A percentile compares a stretch with the other conserved stretches of the same genome.
phyloP scores from a whole-genome alignment of 2,797 vertebrate species.

The Meriones psammophilus region DNA sequence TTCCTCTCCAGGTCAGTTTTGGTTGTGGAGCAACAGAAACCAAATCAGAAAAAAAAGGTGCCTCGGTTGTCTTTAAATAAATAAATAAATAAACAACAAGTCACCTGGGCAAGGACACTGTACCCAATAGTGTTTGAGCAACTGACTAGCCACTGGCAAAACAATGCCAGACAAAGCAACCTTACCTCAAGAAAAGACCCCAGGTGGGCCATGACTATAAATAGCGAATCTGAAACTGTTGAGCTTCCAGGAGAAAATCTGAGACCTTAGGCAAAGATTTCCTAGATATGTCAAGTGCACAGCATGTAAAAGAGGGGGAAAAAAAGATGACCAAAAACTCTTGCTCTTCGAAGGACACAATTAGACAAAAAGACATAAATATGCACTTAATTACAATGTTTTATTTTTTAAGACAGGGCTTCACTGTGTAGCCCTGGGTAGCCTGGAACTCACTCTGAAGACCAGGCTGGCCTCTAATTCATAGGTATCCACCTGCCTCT shows the following conservation, averaged over 20 bases:
- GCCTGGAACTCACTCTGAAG: background rate
- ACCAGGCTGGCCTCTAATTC: background rate
- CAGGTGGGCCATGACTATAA: background rate
- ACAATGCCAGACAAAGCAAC: background rate
- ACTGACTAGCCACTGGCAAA: background rate
- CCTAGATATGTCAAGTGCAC: background rate
- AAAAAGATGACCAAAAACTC: background rate
- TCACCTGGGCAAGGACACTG: background rate
- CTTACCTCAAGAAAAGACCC: background rate
- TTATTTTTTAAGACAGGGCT: background rate
- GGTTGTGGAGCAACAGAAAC: background rate
- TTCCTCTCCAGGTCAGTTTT: background rate
- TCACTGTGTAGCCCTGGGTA: background rate
- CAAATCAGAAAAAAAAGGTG: background rate
- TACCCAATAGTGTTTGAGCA: background rate
- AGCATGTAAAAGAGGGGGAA: background rate
- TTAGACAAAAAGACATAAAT: background rate
- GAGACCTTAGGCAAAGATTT: conserved; percentile 46
- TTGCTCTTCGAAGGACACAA: background rate
- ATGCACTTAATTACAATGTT: background rate
- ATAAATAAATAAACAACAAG: too few species aligned
- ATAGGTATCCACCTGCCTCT: background rate
- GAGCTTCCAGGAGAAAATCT: background rate
- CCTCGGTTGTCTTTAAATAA: background rate
- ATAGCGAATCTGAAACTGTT: background rate